Conservation (phyloP, 2,797 vertebrate genomes). For the Apodemus agrarius region DNA sequence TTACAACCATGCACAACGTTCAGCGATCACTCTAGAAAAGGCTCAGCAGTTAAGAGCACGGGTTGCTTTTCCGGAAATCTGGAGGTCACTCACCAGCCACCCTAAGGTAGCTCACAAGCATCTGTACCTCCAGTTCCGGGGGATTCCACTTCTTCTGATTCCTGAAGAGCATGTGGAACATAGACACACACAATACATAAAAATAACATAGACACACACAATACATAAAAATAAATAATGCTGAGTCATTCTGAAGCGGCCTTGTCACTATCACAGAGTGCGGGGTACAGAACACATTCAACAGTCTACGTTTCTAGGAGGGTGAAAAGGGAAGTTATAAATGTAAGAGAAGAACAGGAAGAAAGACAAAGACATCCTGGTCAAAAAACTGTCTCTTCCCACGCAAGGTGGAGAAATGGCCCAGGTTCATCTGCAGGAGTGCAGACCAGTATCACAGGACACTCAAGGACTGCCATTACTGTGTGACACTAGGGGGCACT, state of each 20-base stretch:
- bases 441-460: neutral
- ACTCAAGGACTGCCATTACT: neutral
- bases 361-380: neutral
- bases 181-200: neutral
- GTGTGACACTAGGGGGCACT: constrained; percentile 20
- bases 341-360: neutral
- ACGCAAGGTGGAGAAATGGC: neutral
- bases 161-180: neutral
- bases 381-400: neutral
- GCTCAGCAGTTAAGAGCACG: neutral
- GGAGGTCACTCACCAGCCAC: neutral
- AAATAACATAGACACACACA: neutral
- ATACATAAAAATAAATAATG: neutral
- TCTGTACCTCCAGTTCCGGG: too few species aligned
- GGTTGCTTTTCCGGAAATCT: neutral
- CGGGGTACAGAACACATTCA: neutral
- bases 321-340: neutral
- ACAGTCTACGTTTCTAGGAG: neutral
- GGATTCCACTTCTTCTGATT: neutral
- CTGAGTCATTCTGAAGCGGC: neutral
- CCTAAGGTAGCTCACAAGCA: neutral
- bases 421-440: neutral
- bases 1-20: neutral
- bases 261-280: neutral
- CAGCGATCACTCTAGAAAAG: neutral